Base-by-base conservation (phyloP, 2,888 invertebrate genomes). In the Phortica magna region DNA sequence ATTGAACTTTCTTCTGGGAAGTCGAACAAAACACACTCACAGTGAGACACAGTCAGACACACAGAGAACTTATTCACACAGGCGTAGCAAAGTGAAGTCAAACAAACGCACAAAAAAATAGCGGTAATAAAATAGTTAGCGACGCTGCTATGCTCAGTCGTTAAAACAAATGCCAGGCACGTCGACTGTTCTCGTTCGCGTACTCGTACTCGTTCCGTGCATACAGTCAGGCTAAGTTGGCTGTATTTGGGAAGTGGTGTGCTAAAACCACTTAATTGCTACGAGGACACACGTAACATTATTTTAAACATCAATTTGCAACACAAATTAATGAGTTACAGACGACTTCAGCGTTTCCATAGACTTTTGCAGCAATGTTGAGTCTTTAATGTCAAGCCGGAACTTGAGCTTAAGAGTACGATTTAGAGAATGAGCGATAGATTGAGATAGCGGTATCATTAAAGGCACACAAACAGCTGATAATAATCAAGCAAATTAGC, bases 241-340 rank as follows among this genome's bases (percentile, higher is more conserved):
- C 14, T 3, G 48, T 12, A 7, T 9, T 48, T 14, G 48, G 48
- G 10, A 2, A 14, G 10, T 48, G 48, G 48, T 59, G 59, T 2
- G 59, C 59, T 19, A 48, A 53, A 19, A 43, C 31, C 73, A 22
- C 72, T 81, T 83, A 82, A 83, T 83, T 83, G 79, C 82, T 78
- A 75, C 77, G 77, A 78, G 83, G 82, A 83, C 79, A 82, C 67
- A 78, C 78, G 48, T 53, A 79, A 79, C 82, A 81, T 83, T 83
- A 81, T 80, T 83, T 81, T 77, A 83, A 83, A 83, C 80, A 83
- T 87, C 85, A 85, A 85, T 85, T 83, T 78, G 77, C 79, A 81
- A 78, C 74, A 77, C 83, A 87, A 85, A 87, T 85, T 86, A 87
- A 87, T 85, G 84, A 78, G 80, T 79, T 14, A 22, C 19, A 70